Evolutionary conservation across 2,113 vertebrate species (phyloP), one percentile per base, ranked within the genome.

Genomic region (Herpetotheres cachinnans): DNA sequence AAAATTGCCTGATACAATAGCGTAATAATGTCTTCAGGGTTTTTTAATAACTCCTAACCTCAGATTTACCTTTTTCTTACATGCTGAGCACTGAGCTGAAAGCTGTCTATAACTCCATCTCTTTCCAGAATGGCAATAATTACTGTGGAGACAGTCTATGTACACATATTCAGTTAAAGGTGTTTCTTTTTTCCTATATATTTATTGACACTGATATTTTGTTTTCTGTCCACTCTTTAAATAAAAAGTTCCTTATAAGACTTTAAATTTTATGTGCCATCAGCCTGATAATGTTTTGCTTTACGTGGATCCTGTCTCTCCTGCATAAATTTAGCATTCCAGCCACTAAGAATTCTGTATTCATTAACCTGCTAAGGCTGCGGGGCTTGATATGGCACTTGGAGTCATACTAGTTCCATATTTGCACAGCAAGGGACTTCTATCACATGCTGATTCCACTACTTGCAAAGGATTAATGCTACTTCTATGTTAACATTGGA

Each of bases 141-240:
- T 67, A n/a, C 8, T 61, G 29, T 11, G 13, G 44, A 81, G 40
- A n/a, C 3, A 17, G 34, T 10, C 0, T 0, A 20, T 36, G 4
- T 38, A 38, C 4, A 13, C 4, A 14, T 44, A 66, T 20, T 92
- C 12, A 36, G 16, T 13, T 73, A 55, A 77, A 40, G 11, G 24
- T 40, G 7, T 34, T 71, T 79, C 18, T 50, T 55, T 79, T 87
- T 17, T 21, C 17, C 26, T 9, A 12, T n/a, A 1, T 14, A 56
- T 82, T 62, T 84, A 27, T 30, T 29, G 29, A 29, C 11, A 42
- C 2, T 44, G 5, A 36, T 24, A 61, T 88, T 82, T 49, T 8
- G n/a, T 16, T 78, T 71, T 82, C 55, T 85, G 11, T 42, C 9
- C 10, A 29, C 63, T 61, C 13, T 30, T 69, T 78, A 71, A 85